Conservation (phyloP, 2,888 invertebrate genomes). For the Thalpophila matura region DNA sequence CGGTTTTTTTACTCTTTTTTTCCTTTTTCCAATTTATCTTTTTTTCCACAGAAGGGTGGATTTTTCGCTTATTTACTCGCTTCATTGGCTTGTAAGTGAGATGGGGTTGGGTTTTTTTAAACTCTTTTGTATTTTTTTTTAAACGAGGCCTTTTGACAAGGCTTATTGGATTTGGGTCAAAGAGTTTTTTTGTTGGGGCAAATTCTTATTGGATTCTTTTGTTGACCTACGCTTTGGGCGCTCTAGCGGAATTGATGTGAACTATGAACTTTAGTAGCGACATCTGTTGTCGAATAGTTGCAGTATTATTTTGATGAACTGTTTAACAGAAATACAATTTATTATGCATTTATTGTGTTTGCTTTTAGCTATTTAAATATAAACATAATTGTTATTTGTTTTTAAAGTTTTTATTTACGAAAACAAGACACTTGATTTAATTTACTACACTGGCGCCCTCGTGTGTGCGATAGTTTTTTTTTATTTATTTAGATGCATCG, state of each 20-base stretch:
- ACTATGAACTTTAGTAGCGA: slow-evolving; percentile 65
- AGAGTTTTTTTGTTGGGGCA: slow-evolving; percentile 53
- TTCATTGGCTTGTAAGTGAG: slow-evolving; percentile 90
- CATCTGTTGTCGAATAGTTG: slow-evolving; percentile 72
- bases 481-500: background rate
- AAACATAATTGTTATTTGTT: background rate
- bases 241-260: slow-evolving; percentile 58
- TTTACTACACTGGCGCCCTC: slow-evolving; percentile 23
- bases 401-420: background rate
- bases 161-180: slow-evolving; percentile 82
- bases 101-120: slow-evolving; percentile 78
- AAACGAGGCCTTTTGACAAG: slow-evolving; percentile 66
- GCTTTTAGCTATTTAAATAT: no score
- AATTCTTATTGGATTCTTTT: slow-evolving; percentile 67
- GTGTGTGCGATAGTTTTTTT: slow-evolving; percentile 31
- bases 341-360: no score
- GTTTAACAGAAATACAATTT: no score
- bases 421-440: background rate
- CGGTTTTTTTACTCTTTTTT: slow-evolving; percentile 79
- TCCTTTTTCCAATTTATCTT: slow-evolving; percentile 83
- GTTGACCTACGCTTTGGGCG: slow-evolving; percentile 42
- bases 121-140: slow-evolving; percentile 77
- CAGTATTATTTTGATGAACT: slow-evolving; percentile 12
- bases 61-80: slow-evolving; percentile 90
- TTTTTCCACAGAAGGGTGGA: slow-evolving; percentile 87